phyloP scores from a whole-genome alignment of 2,113 vertebrate species.

The Phrynosoma platyrhinos region DNA sequence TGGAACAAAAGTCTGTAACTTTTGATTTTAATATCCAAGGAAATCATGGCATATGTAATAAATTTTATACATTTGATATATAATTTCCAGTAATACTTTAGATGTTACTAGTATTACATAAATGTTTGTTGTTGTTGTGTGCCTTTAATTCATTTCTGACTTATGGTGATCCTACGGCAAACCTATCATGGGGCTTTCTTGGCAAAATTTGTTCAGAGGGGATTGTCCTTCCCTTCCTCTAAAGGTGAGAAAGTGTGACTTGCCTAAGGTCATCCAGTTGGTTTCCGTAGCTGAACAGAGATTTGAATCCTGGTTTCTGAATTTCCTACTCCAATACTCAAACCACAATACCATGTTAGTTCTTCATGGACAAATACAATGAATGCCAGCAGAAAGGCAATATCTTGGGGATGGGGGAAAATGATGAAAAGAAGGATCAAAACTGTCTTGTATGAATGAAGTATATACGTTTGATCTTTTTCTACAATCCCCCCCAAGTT shows the following conservation, averaged over 20 bases:
- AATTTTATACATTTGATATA: neutral
- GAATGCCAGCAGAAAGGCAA: neutral
- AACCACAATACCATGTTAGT: neutral
- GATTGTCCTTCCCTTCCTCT: no score
- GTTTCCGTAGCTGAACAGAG: no score
- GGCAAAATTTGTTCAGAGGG: no score
- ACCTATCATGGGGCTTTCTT: no score
- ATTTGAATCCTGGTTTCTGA: no score
- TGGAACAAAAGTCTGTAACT: neutral
- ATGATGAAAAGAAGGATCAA: neutral
- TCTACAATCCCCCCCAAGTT: neutral
- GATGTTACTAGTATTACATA: neutral
- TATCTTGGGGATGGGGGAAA: neutral
- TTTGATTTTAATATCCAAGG: neutral
- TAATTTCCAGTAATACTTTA: neutral
- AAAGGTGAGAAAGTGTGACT: no score
- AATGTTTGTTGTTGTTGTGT: no score
- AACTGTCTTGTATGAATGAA: neutral
- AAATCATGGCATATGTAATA: neutral
- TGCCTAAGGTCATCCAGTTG: no score
- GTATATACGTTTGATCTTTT: no score
- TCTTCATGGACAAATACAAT: constrained; percentile 25
- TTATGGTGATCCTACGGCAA: no score
- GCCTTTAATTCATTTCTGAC: no score
- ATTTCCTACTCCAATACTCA: no score